Base-by-base conservation (phyloP, 2,113 vertebrate species). In the Camelus dromedarius region DNA sequence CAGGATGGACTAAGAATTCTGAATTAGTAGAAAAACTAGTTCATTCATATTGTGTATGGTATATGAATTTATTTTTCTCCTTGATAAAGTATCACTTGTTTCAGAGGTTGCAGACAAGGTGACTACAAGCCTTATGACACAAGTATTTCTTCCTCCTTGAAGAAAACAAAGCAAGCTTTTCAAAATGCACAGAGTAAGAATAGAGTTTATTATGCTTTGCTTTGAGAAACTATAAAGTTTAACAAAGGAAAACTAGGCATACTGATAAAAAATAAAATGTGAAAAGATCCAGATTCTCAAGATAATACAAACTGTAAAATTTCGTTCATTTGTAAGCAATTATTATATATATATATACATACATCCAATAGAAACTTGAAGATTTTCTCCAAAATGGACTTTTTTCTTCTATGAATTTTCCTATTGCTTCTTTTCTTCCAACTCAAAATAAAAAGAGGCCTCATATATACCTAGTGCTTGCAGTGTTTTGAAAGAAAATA, bases 221-320 rank as follows among this genome's bases (percentile, higher is more conserved):
- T 85, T 86, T 95, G 72, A 94, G 94, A 89, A 97, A 95, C 95
- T 95, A 95, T 97, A 96, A 97, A 97, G 81, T 98, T 95, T 93
- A 96, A 96, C 97, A 98, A 98, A 98, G 95, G 93, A 98, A 98
- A 98, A 94, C 88, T 95, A 98, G 96, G 97, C 75, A 84, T 64
- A 64, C 77, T 72, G 96, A 98, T 98, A 42, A 85, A 46, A 98
- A 98, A 97, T 81, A 76, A 98, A 98, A 98, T 77, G 92, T 96
- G 62, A 95, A 97, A 97, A 97, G 88, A 95, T 95, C 82, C 93
- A 98, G 70, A 96, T 93, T 97, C 82, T 98, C 97, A 97, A 92
- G 97, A 98, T 97, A 98, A 93, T 97, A 96, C 96, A 98, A 96
- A 92, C 88, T 75, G 80, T 46, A 95, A 89, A 94, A 89, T 95